Conservation (phyloP, 2,113 vertebrate genomes). For the Dasypus novemcinctus region DNA sequence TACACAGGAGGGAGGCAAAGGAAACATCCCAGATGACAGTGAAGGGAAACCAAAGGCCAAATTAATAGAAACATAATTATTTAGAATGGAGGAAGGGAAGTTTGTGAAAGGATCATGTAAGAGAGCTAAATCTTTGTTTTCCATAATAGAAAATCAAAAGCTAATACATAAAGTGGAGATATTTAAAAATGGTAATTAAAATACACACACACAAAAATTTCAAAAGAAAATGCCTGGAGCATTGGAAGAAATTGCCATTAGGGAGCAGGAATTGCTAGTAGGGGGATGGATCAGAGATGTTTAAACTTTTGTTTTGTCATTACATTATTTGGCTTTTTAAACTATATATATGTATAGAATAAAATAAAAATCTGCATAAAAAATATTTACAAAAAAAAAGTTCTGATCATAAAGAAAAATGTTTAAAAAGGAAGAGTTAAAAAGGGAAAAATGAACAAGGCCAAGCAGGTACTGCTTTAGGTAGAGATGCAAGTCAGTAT, state of each 20-base stretch:
- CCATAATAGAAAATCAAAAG: neutral
- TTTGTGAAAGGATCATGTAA: neutral
- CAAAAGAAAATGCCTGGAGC: neutral
- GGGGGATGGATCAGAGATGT: neutral
- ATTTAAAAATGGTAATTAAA: neutral
- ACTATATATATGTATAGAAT: neutral
- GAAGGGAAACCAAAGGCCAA: neutral
- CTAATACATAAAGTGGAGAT: neutral
- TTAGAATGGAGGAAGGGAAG: neutral
- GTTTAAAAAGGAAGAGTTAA: neutral
- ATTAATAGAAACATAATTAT: neutral
- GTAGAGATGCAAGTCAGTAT: neutral
- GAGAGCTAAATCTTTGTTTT: neutral
- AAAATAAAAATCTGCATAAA: neutral
- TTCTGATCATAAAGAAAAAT: neutral
- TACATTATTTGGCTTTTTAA: conserved; percentile 6
- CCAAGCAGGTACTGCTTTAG: neutral
- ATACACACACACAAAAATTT: neutral
- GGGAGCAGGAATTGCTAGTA: neutral
- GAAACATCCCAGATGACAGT: neutral
- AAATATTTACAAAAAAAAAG: neutral
- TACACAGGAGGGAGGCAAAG: neutral
- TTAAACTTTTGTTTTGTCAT: neutral
- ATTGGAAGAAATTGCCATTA: neutral
- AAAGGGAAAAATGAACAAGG: neutral